A percentile compares a stretch with the other conserved stretches of the same genome.
phyloP scores from a whole-genome alignment of 1,140 invertebrate species.

The Neotoxoptera formosana region DNA sequence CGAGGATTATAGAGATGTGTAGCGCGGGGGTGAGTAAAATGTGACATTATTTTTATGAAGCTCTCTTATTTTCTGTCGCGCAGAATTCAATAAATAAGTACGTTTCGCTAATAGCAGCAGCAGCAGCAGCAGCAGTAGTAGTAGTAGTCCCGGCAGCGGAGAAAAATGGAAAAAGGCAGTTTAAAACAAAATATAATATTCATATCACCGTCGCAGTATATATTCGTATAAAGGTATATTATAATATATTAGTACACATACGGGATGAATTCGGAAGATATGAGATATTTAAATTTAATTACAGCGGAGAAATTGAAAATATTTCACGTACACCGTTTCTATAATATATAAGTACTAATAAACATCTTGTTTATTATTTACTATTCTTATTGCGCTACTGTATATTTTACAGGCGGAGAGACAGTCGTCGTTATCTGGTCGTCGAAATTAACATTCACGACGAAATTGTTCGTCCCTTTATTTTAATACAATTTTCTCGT shows the following conservation, averaged over 20 bases:
- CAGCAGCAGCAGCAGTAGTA: too few species aligned
- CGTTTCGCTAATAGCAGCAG: neutral
- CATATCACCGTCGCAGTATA: neutral
- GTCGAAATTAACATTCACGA: neutral
- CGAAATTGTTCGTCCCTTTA: neutral
- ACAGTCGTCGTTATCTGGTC: neutral
- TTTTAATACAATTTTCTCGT: neutral
- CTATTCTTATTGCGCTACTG: neutral
- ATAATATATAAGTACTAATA: neutral
- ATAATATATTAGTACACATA: neutral
- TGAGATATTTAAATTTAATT: constrained; percentile 1
- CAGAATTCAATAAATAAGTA: constrained; percentile 31
- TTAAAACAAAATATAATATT: constrained; percentile 13
- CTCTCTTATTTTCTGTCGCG: neutral
- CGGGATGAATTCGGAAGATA: neutral
- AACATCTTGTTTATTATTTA: neutral
- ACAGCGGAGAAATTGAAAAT: neutral
- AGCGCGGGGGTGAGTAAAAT: neutral
- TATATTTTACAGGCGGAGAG: neutral
- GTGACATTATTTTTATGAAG: constrained; percentile 31
- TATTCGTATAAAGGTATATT: neutral
- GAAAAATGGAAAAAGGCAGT: neutral
- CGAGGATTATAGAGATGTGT: neutral
- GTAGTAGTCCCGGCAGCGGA: neutral
- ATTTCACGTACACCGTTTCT: neutral